A percentile compares a stretch with the other conserved stretches of the same genome.
Conservation (phyloP, 2,888 invertebrate species). For the Ptychoptera albimana region DNA sequence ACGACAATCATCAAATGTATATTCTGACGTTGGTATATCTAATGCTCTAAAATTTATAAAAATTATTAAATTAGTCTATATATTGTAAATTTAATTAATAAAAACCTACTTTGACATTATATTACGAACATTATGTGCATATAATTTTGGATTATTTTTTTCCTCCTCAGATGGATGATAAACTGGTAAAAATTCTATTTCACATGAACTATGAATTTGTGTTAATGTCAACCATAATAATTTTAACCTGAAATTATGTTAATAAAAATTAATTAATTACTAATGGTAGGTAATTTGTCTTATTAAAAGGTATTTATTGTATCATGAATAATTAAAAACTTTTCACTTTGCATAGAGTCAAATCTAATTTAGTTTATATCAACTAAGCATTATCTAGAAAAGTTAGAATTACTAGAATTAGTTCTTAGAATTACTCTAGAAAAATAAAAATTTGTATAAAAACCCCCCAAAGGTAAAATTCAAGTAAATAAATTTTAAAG, state of each 20-base stretch:
- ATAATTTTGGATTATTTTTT: slow-evolving; percentile 70
- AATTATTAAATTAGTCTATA: background rate
- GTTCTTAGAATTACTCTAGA: too few species aligned
- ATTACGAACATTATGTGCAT: slow-evolving; percentile 74
- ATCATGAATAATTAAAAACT: too few species aligned
- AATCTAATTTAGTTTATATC: too few species aligned
- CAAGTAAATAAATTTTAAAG: slow-evolving; percentile 1
- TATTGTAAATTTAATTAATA: background rate
- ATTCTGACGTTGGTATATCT: slow-evolving; percentile 74
- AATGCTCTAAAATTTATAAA: slow-evolving; percentile 46
- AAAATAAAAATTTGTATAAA: too few species aligned
- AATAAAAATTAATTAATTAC: too few species aligned
- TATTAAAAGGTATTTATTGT: too few species aligned
- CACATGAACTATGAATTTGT: slow-evolving; percentile 72
- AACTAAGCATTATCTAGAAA: too few species aligned
- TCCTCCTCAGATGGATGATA: slow-evolving; percentile 79
- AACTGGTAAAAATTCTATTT: slow-evolving; percentile 85
- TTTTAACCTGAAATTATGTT: slow-evolving; percentile 43
- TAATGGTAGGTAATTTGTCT: too few species aligned
- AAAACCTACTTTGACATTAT: slow-evolving; percentile 78
- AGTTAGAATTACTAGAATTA: too few species aligned
- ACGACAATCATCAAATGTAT: slow-evolving; percentile 83
- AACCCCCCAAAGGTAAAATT: too few species aligned
- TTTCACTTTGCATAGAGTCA: too few species aligned
- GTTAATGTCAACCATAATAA: slow-evolving; percentile 78